These are phyloP conservation scores for Valencia hispanica DNA, from an alignment of 2,797 vertebrate species.

Conservation along the genomic window DNA sequence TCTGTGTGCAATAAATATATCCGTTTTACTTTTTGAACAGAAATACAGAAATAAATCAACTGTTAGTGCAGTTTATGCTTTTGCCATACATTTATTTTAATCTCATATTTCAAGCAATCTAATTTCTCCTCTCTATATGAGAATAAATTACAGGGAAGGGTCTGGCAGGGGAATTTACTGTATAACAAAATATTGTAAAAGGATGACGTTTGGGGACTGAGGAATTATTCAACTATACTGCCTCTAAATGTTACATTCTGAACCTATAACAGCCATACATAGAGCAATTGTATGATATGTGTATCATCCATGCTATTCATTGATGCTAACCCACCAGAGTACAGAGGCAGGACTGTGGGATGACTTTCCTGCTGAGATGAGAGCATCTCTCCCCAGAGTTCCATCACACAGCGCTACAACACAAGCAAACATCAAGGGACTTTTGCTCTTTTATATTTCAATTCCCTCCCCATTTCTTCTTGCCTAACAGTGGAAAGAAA, in stretches of 20 bases:
- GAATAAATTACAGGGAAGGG: constrained; percentile 29
- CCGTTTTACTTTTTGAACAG: neutral
- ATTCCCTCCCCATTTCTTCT: constrained; percentile 38
- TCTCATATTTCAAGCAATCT: neutral
- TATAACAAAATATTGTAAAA: neutral
- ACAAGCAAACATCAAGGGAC: constrained; percentile 68
- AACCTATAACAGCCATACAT: constrained; percentile 20
- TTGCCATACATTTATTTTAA: neutral
- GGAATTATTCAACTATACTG: constrained; percentile 27
- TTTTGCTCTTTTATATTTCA: constrained; percentile 49
- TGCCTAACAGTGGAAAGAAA: constrained; percentile 21
- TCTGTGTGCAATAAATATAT: neutral
- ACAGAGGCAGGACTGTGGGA: constrained; percentile 52
- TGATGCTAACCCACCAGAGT: constrained; percentile 55
- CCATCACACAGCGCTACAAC: constrained; percentile 62
- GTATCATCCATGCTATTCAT: constrained; percentile 46
- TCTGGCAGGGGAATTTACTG: constrained; percentile 30
- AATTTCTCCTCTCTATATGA: neutral
- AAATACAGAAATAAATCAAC: neutral
- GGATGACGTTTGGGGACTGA: constrained; percentile 13
- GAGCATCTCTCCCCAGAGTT: constrained; percentile 67
- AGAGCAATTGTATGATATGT: constrained; percentile 42
- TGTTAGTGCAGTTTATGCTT: neutral
- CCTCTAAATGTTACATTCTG: constrained; percentile 42
- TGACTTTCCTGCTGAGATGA: constrained; percentile 63